These are phyloP conservation scores for Linnaemya tessellans DNA, from an alignment of 2,888 invertebrate genomes.

Conservation along the genomic window DNA sequence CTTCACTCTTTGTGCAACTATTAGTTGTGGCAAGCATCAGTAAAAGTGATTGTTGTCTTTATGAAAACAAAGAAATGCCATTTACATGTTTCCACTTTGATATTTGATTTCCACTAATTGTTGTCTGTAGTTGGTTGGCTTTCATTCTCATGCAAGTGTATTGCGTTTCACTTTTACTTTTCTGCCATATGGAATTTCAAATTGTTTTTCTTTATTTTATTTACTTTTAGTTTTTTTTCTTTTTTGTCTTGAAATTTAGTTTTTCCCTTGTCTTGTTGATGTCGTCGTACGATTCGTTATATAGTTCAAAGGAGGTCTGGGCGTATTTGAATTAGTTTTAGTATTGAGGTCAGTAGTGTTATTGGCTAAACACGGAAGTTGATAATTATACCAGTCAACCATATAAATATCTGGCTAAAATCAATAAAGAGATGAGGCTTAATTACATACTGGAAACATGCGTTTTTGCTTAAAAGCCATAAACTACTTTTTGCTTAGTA, in stretches of 20 bases:
- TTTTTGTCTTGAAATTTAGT: constrained; percentile 47
- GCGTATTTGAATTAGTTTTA: constrained; percentile 57
- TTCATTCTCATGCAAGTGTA: constrained; percentile 70
- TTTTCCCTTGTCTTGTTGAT: constrained; percentile 36
- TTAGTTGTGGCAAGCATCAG: constrained; percentile 12
- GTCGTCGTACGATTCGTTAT: not conserved
- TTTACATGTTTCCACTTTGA: constrained; percentile 76
- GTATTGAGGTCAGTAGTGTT: constrained; percentile 69
- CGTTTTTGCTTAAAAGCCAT: constrained; percentile 19
- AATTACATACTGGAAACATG: constrained; percentile 55
- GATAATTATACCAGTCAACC: constrained; percentile 70
- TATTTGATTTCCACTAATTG: constrained; percentile 78
- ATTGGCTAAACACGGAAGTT: constrained; percentile 70
- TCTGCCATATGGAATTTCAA: constrained; percentile 72
- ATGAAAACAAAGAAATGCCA: constrained; percentile 72
- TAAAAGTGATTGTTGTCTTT: constrained; percentile 16
- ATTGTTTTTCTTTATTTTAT: constrained; percentile 54
- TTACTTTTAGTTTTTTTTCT: not conserved
- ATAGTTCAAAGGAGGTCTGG: constrained; percentile 53
- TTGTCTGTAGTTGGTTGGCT: constrained; percentile 52
- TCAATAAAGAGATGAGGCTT: constrained; percentile 69
- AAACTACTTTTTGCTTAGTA: constrained; percentile 29
- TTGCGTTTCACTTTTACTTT: constrained; percentile 82
- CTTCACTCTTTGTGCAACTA: constrained; percentile 16
- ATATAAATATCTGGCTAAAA: constrained; percentile 65